Conservation (phyloP, 2,888 invertebrate genomes). For the Dermolepida albohirtum region DNA sequence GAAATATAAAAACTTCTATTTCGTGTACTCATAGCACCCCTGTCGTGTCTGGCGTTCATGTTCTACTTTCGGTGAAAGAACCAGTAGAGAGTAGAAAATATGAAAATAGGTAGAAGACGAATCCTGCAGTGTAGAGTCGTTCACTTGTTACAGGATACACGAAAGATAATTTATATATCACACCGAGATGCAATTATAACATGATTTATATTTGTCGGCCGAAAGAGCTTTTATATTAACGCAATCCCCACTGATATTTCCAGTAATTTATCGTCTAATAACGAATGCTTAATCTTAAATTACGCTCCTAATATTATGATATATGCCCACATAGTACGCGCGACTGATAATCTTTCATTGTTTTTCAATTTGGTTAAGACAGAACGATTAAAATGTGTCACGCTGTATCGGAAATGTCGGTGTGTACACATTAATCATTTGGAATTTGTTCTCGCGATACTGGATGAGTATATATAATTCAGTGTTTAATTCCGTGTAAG, state of each 20-base stretch:
- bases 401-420: neutral
- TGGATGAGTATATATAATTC: no score
- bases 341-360: conserved; percentile 14
- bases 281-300: conserved; percentile 32
- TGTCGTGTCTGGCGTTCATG: no score
- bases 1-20: no score
- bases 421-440: conserved; percentile 8
- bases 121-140: conserved; percentile 12
- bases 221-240: conserved; percentile 42
- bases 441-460: neutral
- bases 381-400: conserved; percentile 22
- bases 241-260: conserved; percentile 25
- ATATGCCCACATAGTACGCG: conserved; percentile 1
- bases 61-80: no score
- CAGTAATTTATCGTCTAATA: conserved; percentile 32
- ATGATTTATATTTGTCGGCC: conserved; percentile 44
- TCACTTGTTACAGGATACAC: conserved; percentile 31
- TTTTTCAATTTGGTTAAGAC: conserved; percentile 16
- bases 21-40: no score
- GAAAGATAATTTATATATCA: conserved; percentile 46
- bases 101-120: conserved; percentile 22
- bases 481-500: no score
- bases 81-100: neutral
- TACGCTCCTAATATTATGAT: conserved; percentile 30
- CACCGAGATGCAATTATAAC: conserved; percentile 46